These are phyloP conservation scores for Stegodyphus mimosarum DNA, from an alignment of 1,140 invertebrate species.

Conservation along the genomic window DNA sequence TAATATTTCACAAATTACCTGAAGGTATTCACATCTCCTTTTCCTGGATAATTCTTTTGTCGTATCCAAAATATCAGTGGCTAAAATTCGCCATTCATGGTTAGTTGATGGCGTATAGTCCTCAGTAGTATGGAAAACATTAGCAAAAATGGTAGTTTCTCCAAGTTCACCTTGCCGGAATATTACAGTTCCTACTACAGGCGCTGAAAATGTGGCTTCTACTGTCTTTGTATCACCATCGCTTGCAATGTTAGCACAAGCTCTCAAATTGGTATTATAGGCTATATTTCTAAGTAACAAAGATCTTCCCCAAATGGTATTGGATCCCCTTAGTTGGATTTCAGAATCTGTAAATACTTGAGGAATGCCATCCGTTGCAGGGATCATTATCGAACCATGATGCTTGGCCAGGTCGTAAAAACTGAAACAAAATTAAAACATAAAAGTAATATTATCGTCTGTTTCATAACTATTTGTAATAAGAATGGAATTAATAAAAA, in stretches of 20 bases:
- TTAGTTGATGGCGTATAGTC: slow-evolving; percentile 68
- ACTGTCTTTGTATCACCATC: slow-evolving; percentile 80
- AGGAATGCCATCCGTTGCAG: slow-evolving; percentile 49
- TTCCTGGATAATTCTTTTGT: slow-evolving; percentile 67
- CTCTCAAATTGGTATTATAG: slow-evolving; percentile 38
- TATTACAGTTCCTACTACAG: slow-evolving; percentile 82
- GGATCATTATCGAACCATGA: slow-evolving; percentile 63
- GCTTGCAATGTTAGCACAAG: slow-evolving; percentile 65
- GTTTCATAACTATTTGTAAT: too few species aligned
- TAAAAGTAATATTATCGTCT: too few species aligned
- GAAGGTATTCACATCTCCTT: slow-evolving; percentile 72
- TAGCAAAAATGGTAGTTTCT: slow-evolving; percentile 80
- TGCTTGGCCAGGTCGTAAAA: slow-evolving; percentile 69
- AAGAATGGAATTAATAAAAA: too few species aligned
- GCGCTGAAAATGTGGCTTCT: slow-evolving; percentile 82
- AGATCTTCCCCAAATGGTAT: slow-evolving; percentile 67
- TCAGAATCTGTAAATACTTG: slow-evolving; percentile 64
- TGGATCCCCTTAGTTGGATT: slow-evolving; percentile 64
- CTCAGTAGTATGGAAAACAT: slow-evolving; percentile 69
- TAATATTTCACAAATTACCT: slow-evolving; percentile 66
- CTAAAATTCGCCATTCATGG: slow-evolving; percentile 90
- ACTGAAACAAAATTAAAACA: slow-evolving; percentile 69
- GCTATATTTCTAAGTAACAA: slow-evolving; percentile 64
- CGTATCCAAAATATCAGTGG: slow-evolving; percentile 87
- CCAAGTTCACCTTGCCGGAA: slow-evolving; percentile 77